Conservation (phyloP, 1,140 invertebrate genomes). For the Gonioctena quinquepunctata region DNA sequence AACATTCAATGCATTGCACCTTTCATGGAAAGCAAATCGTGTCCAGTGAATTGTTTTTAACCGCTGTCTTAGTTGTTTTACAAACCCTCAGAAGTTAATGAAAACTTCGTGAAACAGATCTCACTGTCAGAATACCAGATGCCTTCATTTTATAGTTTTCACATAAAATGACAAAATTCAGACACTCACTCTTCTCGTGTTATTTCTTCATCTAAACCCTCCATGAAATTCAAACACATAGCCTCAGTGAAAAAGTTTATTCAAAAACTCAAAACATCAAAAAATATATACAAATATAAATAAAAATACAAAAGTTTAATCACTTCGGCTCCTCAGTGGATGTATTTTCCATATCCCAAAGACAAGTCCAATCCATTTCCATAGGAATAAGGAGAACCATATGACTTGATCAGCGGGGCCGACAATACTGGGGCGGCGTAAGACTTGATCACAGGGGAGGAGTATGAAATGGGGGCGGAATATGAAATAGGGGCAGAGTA, state of each 20-base stretch:
- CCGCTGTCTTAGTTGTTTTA: too few species aligned
- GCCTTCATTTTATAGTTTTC: too few species aligned
- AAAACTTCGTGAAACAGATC: too few species aligned
- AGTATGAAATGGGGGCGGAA: slow-evolving; percentile 26
- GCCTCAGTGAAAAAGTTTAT: background rate
- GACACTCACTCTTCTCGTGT: too few species aligned
- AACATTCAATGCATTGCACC: too few species aligned
- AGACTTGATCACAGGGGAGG: slow-evolving; percentile 23
- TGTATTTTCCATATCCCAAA: slow-evolving; percentile 15
- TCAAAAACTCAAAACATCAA: background rate
- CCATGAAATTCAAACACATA: too few species aligned
- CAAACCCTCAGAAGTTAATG: too few species aligned
- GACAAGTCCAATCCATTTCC: slow-evolving; percentile 11
- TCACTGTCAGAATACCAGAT: too few species aligned
- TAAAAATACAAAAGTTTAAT: slow-evolving; percentile 4
- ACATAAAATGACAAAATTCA: too few species aligned
- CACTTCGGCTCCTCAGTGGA: slow-evolving; percentile 12
- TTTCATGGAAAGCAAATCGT: too few species aligned
- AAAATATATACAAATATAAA: slow-evolving; percentile 4
- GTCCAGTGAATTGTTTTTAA: too few species aligned
- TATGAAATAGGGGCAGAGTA: background rate
- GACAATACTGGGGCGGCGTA: slow-evolving; percentile 24
- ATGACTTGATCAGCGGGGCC: slow-evolving; percentile 26
- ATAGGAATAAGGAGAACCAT: slow-evolving; percentile 23
- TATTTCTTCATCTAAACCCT: too few species aligned